Evolutionary conservation across 2,888 invertebrate species (phyloP), one percentile per base, ranked within the genome.

Genomic region (Agrochola litura): DNA sequence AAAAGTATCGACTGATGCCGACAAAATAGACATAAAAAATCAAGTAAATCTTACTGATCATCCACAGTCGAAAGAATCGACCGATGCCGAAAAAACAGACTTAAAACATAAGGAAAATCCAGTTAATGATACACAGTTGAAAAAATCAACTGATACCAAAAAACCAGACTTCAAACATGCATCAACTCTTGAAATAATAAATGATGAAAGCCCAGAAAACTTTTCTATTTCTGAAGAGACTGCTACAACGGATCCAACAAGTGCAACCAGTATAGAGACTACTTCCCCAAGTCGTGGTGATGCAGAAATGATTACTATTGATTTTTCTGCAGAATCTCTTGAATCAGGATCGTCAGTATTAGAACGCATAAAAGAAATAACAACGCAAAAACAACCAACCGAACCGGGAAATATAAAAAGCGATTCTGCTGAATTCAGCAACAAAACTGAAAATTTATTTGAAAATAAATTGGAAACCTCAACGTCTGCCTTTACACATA

Each of bases 111-210:
- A 69, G 16, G 12, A 61, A 25, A 61, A 16, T 25, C 2, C 9
- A 4, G 9, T 1, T 14, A 4, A n/a, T 41, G 2, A 46, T 14
- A 4, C 2, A 19, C 41, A 73, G 2, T 63, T 63, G 25, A 25
- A 56, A 68, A 16, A 73, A 14, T 41, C 25, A 0, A 10, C 5
- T 49, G 10, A 37, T 54, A 4, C n/a, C 14, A 46, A 58, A 64
- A 54, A 49, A 41, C 64, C 76, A 19, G 81, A 88, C 49, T 82
- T 92, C 10, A 76, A 74, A 64, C 88, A 93, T 73, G 87, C 91
- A 41, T 94, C 94, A 66, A 93, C 93, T 12, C 41, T 92, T 16
- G 92, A 93, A 91, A 82, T 91, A 3, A 79, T 90, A 6, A 86
- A 81, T 67, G 79, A 88, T 37, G 85, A 86, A 75, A 92, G 89